Base-by-base conservation (phyloP, 2,113 vertebrate species). In the Heteronetta atricapilla region DNA sequence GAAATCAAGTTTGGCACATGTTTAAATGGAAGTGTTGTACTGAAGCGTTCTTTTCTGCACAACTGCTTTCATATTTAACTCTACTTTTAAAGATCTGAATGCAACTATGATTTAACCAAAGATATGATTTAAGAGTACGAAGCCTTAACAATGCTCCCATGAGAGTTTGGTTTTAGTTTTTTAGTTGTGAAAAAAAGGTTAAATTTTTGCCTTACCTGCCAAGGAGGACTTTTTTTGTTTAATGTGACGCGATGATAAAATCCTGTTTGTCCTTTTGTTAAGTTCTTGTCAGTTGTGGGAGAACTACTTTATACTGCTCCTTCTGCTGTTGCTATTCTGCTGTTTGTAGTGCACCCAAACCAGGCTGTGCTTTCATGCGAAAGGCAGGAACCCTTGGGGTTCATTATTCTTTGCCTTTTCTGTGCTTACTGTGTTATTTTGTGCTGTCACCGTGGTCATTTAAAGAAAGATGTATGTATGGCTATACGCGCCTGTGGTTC, bases 401-500 rank as follows among this genome's bases (percentile, higher is more conserved):
- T 70, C 10, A 1, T 26, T 28, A 55, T 46, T 9, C 55, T 50
- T 73, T 83, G 78, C 68, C 34, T 68, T 70, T 40, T 86, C 56
- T 38, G 82, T 53, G 94, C 82, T 70, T 86, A 18, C 16, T 0
- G 72, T 21, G 0, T 80, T 15, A 64, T 55, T 80, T 48, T 67
- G 38, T 10, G 10, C 82, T 31, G 11, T 31, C 23, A 46, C 9
- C 36, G 34, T 59, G 56, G 60, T 69, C 66, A 7, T 55, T 48
- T 21, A 74, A 3, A 36, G 23, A 8, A 8, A 3, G 8, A 28
- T 28, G 14, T 5, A 34, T 9, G 20, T n/a, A 3, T n/a, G 38
- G 81, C 68, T 77, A 31, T 17, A 2, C 28, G 21, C 2, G 3
- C 26, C 9, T 6, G 0, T 1, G 3, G 13, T 16, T n/a, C 66